Evolutionary conservation across 2,888 invertebrate species (phyloP), one percentile per base, ranked within the genome.

Genomic region (Leucoptera coffeella): DNA sequence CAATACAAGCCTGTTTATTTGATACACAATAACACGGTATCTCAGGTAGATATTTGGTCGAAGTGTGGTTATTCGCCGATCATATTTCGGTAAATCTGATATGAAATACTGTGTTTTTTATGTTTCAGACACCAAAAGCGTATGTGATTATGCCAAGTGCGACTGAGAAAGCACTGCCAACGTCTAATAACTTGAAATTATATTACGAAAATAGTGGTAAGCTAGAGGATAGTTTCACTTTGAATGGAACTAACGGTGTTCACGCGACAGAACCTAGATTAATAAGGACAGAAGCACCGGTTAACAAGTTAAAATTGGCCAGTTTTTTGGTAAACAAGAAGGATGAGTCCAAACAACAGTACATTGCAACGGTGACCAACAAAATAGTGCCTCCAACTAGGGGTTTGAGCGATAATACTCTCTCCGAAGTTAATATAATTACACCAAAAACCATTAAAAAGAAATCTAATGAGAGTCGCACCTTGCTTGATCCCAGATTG

Each of bases 181-280:
- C 53, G n/a, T 49, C 50, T 37, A 55, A 59, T 48, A 67, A 54
- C 51, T 54, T 69, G 45, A 65, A 62, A 54, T 49, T 50, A 32
- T 69, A 64, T 40, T 69, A 67, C 38, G 67, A 69, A 48, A 69
- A 50, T 44, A 67, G 65, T 51, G 67, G 64, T 35, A 64, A 61
- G 40, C 46, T 67, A 27, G 65, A 64, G 38, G 55, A 50, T 40
- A 46, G 43, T 35, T 42, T 52, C 14, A 9, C 29, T 29, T 37
- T 50, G 20, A 38, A 45, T 22, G 47, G 42, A 28, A 32, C 37
- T n/a, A 45, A 49, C 12, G 45, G 35, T 27, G 28, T 24, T 21
- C 8, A 14, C 7, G 24, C n/a, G 13, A 15, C 15, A 4, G 12
- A 14, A 13, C 12, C 15, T 15, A 10, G 12, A 11, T 17, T 50